Evolutionary conservation across 2,888 invertebrate species (phyloP).

Genomic region (Mythimna pallens): DNA sequence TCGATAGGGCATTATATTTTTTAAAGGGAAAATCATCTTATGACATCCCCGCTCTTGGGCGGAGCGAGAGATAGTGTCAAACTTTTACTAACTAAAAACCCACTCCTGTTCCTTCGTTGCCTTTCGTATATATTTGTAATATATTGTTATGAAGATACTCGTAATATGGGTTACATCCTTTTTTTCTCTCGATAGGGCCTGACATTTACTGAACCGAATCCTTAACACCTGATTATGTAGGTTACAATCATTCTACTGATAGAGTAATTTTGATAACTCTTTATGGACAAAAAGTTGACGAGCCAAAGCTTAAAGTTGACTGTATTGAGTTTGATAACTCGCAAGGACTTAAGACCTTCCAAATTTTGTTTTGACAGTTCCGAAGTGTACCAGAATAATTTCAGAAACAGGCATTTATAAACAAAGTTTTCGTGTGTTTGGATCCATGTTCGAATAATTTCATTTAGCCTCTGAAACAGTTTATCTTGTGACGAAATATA

Average conservation of each 20-base stretch:
- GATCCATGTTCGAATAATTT: conserved; percentile 2
- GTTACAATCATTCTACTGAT: conserved; percentile 5
- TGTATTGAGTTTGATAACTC: conserved; percentile 10
- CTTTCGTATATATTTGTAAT: too few species aligned
- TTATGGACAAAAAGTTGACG: background rate
- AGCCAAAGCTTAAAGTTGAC: background rate
- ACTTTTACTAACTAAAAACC: too few species aligned
- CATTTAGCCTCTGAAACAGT: background rate
- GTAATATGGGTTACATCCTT: background rate
- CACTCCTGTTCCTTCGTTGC: too few species aligned
- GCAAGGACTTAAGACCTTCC: background rate
- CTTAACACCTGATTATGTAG: conserved; percentile 5
- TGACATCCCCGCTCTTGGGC: too few species aligned
- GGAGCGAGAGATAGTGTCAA: too few species aligned
- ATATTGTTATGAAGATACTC: too few species aligned
- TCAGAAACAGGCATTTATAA: conserved; percentile 15
- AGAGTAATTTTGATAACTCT: background rate
- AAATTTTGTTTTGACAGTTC: conserved; percentile 35
- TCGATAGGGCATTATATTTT: conserved; percentile 9
- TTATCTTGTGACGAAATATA: conserved; percentile 1
- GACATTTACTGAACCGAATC: conserved; percentile 20
- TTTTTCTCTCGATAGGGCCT: conserved; percentile 1
- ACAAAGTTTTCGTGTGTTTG: conserved; percentile 14
- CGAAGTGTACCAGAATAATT: conserved; percentile 20
- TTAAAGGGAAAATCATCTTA: too few species aligned